Evolutionary conservation across 2,113 vertebrate species (phyloP).

Genomic region (Corythoichthys intestinalis): DNA sequence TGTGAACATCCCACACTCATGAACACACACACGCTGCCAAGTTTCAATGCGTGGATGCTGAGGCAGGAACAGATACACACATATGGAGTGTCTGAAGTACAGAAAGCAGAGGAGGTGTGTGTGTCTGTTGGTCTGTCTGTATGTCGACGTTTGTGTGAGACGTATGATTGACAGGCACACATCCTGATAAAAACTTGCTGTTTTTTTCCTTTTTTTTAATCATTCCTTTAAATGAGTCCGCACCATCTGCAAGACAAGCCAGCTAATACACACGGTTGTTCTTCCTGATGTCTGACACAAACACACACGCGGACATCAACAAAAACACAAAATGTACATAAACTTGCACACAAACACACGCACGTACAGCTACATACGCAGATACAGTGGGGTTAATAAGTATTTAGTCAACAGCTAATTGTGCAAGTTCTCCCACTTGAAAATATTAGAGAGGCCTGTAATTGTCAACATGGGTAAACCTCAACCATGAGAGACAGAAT

Average conservation of each 20-base stretch:
- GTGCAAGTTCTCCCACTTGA: too few species aligned
- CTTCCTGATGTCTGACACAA: constrained; percentile 70
- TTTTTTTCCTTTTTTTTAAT: constrained; percentile 45
- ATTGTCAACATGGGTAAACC: too few species aligned
- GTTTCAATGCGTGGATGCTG: background rate
- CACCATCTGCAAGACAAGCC: constrained; percentile 72
- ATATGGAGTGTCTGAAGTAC: constrained; percentile 37
- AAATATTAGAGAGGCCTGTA: too few species aligned
- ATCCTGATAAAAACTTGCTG: constrained; percentile 41
- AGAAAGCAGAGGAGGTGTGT: constrained; percentile 13
- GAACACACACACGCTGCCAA: constrained; percentile 13
- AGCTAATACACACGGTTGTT: constrained; percentile 73
- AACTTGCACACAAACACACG: background rate
- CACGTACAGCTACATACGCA: too few species aligned
- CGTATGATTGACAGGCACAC: constrained; percentile 57
- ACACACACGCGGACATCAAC: constrained; percentile 11
- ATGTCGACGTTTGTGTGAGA: constrained; percentile 5
- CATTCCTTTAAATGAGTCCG: constrained; percentile 56
- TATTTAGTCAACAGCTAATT: too few species aligned
- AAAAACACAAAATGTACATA: constrained; percentile 14
- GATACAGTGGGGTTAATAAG: too few species aligned
- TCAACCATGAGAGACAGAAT: too few species aligned
- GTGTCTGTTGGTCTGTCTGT: constrained; percentile 13
- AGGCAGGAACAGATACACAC: constrained; percentile 9
- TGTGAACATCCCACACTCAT: constrained; percentile 47